A percentile compares a stretch with the other conserved stretches of the same genome.
These are phyloP conservation scores for Nasonia oneida DNA, from an alignment of 2,888 invertebrate genomes.

Conservation along the genomic window DNA sequence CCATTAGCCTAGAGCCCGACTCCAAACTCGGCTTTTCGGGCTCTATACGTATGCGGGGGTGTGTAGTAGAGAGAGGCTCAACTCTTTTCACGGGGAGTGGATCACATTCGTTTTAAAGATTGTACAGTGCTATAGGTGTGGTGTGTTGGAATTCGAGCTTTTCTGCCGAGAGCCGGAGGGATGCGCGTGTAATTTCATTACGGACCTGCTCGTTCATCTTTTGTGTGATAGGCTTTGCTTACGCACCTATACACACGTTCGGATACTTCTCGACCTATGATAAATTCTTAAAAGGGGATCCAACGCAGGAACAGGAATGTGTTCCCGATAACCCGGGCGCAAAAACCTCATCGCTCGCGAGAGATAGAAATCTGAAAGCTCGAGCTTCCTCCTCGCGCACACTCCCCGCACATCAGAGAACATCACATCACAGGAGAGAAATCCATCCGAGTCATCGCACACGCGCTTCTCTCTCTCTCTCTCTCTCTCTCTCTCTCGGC, in stretches of 20 bases:
- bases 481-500: conserved; percentile 12
- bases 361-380: too few relatives aligned
- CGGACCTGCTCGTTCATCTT: background rate
- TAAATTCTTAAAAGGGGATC: too few relatives aligned
- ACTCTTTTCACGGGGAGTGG: background rate
- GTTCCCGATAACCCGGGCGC: too few relatives aligned
- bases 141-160: background rate
- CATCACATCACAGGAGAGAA: background rate
- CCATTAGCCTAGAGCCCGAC: conserved; percentile 29
- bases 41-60: background rate
- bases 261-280: too few relatives aligned
- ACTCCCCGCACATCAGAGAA: background rate
- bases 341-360: too few relatives aligned
- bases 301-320: too few relatives aligned
- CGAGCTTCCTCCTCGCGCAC: background rate
- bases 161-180: background rate
- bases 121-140: background rate
- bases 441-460: background rate
- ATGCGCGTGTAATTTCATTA: conserved; percentile 6
- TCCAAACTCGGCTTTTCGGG: background rate
- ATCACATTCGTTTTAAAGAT: background rate
- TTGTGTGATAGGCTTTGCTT: background rate
- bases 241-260: background rate
- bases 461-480: background rate
- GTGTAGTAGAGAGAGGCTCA: background rate